Evolutionary conservation across 2,113 vertebrate genomes (phyloP), one percentile per base, ranked within the genome.

Genomic region (Cyprinodon tularosa): DNA sequence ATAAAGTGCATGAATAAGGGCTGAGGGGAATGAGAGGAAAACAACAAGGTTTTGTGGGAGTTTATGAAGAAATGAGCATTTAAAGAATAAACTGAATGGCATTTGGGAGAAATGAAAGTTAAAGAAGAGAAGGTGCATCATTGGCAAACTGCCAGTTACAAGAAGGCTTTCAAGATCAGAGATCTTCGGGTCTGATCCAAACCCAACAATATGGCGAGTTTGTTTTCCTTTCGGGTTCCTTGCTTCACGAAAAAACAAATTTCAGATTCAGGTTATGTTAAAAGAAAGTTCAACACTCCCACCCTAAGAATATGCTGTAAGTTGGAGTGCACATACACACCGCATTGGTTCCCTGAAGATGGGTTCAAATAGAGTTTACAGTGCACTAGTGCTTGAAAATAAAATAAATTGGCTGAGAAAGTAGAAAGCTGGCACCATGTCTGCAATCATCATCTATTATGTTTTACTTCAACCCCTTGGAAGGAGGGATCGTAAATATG

Each of bases 331-430:
- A 9, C 50, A 57, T 57, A 20, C 20, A n/a, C 50, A 10, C 6
- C 20, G 50, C 17, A n/a, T 20, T 14, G 9, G 50, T 9, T 57
- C 69, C 22, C 68, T 40, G 1, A 3, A 5, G 53, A 53, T 42
- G 53, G 59, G 90, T 89, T 93, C 83, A 92, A 63, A 62, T 7
- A 62, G 64, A 89, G 87, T 91, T 89, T 83, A 86, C 69, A 44
- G 78, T 74, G 36, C 71, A 40, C 29, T 29, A 47, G 15, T 61
- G 71, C 40, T 62, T 12, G 17, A 47, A 74, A 48, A 71, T 42
- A 64, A 14, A 82, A 79, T 67, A 48, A 76, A 76, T 77, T 61
- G 47, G 29, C 77, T 70, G n/a, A 72, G 53, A 85, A 80, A 71
- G 40, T 62, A 61, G 67, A 65, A 86, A 68, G 64, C 37, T 53